These are phyloP conservation scores for Ormia ochracea DNA, from an alignment of 2,888 invertebrate species.

Conservation along the genomic window DNA sequence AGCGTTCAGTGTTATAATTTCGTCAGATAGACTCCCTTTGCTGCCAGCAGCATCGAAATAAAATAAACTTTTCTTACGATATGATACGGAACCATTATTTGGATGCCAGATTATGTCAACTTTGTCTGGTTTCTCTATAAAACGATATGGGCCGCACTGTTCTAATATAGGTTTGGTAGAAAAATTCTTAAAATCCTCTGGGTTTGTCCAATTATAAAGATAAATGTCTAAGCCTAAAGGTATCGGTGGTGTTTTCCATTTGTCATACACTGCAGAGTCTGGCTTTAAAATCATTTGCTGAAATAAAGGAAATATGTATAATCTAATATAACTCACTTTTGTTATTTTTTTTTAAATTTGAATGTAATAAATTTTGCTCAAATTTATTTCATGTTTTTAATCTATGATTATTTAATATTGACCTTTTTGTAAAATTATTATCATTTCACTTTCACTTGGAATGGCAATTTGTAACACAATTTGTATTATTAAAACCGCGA, in stretches of 20 bases:
- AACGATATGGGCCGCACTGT: conserved; percentile 82
- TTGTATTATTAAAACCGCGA: too few species aligned
- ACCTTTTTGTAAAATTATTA: too few species aligned
- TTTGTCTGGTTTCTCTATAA: conserved; percentile 81
- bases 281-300: conserved; percentile 83
- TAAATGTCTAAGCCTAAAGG: conserved; percentile 83
- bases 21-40: conserved; percentile 66
- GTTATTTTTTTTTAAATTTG: too few species aligned
- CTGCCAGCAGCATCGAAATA: conserved; percentile 78
- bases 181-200: conserved; percentile 80
- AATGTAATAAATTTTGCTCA: too few species aligned
- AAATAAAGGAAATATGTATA: neutral
- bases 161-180: conserved; percentile 79
- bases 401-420: too few species aligned
- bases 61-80: conserved; percentile 83
- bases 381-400: too few species aligned
- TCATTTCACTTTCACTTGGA: too few species aligned
- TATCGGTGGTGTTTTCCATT: conserved; percentile 84
- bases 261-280: conserved; percentile 80
- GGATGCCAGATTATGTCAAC: conserved; percentile 85
- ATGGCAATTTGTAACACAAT: too few species aligned
- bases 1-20: conserved; percentile 80
- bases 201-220: conserved; percentile 89
- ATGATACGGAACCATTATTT: conserved; percentile 85
- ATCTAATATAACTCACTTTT: neutral